phyloP scores from a whole-genome alignment of 2,888 invertebrate genomes.

The Charanyca ferruginea region DNA sequence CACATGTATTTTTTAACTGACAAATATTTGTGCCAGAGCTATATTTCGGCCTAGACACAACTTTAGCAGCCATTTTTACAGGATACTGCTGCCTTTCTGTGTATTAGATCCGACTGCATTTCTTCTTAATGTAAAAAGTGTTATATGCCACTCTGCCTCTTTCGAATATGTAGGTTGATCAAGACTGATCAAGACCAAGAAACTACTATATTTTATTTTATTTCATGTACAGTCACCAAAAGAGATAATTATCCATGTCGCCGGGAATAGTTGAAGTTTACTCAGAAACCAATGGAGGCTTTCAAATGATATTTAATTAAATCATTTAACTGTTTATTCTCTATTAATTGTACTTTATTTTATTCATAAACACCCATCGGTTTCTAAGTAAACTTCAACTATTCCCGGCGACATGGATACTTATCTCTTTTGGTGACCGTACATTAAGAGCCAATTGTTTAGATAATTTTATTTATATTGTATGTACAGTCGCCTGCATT shows the following conservation, averaged over 20 bases:
- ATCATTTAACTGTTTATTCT: no score
- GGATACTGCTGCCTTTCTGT: background rate
- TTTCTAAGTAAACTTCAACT: no score
- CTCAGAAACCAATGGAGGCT: no score
- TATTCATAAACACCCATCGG: no score
- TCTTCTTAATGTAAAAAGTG: slow-evolving; percentile 18
- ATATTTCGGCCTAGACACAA: slow-evolving; percentile 11
- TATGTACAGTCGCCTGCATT: slow-evolving; percentile 11
- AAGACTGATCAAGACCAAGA: slow-evolving; percentile 39
- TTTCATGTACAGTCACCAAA: slow-evolving; percentile 1
- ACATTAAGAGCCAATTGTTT: background rate
- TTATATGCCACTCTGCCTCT: slow-evolving; percentile 18
- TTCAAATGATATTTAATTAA: no score
- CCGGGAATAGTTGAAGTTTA: no score
- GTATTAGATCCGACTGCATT: slow-evolving; percentile 26
- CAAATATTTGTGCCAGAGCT: slow-evolving; percentile 18
- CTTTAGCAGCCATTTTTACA: slow-evolving; percentile 12
- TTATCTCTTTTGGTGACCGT: no score
- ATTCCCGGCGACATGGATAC: no score
- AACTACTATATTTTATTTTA: background rate
- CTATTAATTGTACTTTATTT: no score
- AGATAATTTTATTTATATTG: background rate
- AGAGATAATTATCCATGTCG: no score
- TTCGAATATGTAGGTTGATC: slow-evolving; percentile 38
- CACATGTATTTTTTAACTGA: slow-evolving; percentile 11